phyloP scores from a whole-genome alignment of 1,140 invertebrate species.

The Gonatopus flavifemur region DNA sequence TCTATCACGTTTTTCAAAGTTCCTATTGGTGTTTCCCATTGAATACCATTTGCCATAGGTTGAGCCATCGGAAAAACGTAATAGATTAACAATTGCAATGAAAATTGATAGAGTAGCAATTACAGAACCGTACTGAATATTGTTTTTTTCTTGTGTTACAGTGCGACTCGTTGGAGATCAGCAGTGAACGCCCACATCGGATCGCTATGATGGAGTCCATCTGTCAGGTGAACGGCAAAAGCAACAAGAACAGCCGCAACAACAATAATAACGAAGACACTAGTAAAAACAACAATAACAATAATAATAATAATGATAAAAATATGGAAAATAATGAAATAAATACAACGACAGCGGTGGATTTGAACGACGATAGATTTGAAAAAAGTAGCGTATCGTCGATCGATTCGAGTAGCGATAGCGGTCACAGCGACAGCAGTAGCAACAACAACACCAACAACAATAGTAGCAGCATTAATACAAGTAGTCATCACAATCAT shows the following conservation, averaged over 20 bases:
- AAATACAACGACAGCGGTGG: no score
- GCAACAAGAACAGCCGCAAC: conserved; percentile 21
- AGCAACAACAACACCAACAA: conserved; percentile 25
- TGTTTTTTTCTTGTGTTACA: conserved; percentile 45
- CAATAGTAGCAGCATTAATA: conserved; percentile 21
- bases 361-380: no score
- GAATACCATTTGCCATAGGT: no score
- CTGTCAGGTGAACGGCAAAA: conserved; percentile 42
- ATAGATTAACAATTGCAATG: no score
- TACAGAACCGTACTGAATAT: no score
- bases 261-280: conserved; percentile 19
- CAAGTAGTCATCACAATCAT: conserved; percentile 21
- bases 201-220: conserved; percentile 55
- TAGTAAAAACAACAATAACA: conserved; percentile 23
- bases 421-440: conserved; percentile 15
- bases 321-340: no score
- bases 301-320: conserved; percentile 27
- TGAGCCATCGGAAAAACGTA: no score
- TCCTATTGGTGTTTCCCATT: no score
- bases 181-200: conserved; percentile 47
- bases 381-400: no score
- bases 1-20: no score
- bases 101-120: no score
- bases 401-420: conserved; percentile 27
- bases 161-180: conserved; percentile 54